Percentiles rank a stretch among this genome's conserved stretches.
These are phyloP conservation scores for Ovis canadensis DNA, from an alignment of 2,113 vertebrate species.

Conservation along the genomic window DNA sequence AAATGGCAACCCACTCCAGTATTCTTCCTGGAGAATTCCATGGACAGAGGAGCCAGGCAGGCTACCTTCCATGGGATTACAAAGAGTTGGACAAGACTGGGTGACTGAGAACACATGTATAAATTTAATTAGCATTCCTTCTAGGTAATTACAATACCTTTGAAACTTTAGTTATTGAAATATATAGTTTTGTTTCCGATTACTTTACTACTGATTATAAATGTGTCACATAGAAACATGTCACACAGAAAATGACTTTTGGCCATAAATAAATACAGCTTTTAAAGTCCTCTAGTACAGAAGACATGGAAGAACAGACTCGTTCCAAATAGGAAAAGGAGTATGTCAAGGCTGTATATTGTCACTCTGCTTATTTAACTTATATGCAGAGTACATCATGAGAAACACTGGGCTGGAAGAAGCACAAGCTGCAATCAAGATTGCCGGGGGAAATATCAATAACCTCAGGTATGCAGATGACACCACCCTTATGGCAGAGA, in stretches of 20 bases:
- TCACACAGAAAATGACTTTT: background rate
- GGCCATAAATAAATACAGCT: background rate
- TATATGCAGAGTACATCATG: too few relatives aligned
- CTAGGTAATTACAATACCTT: background rate
- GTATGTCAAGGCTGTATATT: too few relatives aligned
- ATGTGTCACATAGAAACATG: background rate
- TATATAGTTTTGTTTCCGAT: background rate
- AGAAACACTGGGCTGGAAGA: too few relatives aligned
- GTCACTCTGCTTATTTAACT: too few relatives aligned
- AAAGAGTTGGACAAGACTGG: background rate
- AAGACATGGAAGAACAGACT: too few relatives aligned
- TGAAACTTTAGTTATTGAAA: background rate
- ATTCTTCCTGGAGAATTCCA: background rate
- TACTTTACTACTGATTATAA: background rate
- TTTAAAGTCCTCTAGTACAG: background rate
- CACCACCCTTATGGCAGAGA: too few relatives aligned
- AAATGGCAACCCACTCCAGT: background rate
- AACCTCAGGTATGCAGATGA: too few relatives aligned
- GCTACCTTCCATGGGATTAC: background rate
- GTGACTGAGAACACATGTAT: background rate
- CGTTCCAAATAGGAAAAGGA: too few relatives aligned
- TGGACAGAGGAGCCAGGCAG: background rate
- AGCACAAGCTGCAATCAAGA: too few relatives aligned
- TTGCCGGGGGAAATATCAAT: too few relatives aligned
- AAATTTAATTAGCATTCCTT: background rate